These are phyloP conservation scores for Paratilapia polleni DNA, from an alignment of 2,113 vertebrate genomes.

Conservation along the genomic window DNA sequence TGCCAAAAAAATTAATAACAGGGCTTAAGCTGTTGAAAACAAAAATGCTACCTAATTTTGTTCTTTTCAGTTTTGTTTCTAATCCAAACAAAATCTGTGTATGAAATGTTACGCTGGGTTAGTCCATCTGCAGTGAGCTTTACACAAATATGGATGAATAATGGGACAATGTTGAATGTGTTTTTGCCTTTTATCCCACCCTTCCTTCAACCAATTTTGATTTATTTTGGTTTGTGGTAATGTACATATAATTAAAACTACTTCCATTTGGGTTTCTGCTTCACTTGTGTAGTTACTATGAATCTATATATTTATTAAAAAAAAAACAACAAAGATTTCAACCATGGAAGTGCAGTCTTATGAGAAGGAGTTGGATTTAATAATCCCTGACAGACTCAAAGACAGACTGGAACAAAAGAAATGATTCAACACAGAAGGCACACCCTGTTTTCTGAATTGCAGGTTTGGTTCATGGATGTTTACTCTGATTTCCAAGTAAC, in stretches of 20 bases:
- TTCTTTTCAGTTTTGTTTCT: not conserved
- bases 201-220: not conserved
- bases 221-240: slow-evolving; percentile 15
- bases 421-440: not conserved
- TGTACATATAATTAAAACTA: slow-evolving; percentile 20
- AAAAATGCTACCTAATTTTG: not conserved
- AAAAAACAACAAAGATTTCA: not conserved
- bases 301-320: not conserved
- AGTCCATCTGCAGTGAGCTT: slow-evolving; percentile 24
- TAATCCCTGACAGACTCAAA: not conserved
- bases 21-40: not conserved
- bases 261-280: not conserved
- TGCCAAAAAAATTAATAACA: slow-evolving; percentile 1
- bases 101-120: not conserved
- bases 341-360: not conserved
- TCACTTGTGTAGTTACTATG: not conserved
- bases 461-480: not conserved
- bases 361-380: not conserved
- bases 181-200: slow-evolving; percentile 7
- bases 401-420: not conserved
- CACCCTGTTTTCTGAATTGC: not conserved
- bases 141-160: slow-evolving; percentile 29
- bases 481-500: not conserved
- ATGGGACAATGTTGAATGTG: slow-evolving; percentile 18
- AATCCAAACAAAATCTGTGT: not conserved